A percentile compares a stretch with the other conserved stretches of the same genome.
These are phyloP conservation scores for Cromileptes altivelis DNA, from an alignment of 2,113 vertebrate species.

Conservation along the genomic window DNA sequence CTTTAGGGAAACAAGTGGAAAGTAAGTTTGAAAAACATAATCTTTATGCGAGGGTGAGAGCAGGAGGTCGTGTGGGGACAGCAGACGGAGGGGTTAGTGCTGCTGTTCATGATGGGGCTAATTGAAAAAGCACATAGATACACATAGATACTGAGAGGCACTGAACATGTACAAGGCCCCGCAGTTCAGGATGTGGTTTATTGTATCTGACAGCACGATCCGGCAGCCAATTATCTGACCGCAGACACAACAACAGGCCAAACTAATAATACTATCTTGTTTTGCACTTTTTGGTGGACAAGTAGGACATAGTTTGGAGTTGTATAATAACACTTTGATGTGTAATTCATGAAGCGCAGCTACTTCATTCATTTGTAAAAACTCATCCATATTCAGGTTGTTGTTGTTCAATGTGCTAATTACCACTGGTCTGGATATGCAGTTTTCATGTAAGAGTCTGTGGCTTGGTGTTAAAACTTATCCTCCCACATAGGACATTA, in stretches of 20 bases:
- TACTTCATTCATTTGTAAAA: background rate
- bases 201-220: background rate
- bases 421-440: background rate
- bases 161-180: background rate
- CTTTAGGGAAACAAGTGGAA: constrained; percentile 32
- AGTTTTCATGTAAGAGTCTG: background rate
- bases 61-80: background rate
- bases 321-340: background rate
- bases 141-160: background rate
- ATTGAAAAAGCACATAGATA: background rate
- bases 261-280: background rate
- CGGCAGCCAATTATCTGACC: background rate
- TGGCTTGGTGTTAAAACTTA: background rate
- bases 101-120: background rate
- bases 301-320: background rate
- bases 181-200: background rate
- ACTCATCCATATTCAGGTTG: background rate
- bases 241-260: background rate
- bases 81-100: background rate
- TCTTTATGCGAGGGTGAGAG: background rate
- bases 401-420: constrained; percentile 7
- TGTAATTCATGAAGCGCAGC: constrained; percentile 2
- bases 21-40: constrained; percentile 34
- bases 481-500: background rate
- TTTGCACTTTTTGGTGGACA: background rate